Evolutionary conservation across 2,797 vertebrate genomes (phyloP).

Genomic region (Labeo calbasu): DNA sequence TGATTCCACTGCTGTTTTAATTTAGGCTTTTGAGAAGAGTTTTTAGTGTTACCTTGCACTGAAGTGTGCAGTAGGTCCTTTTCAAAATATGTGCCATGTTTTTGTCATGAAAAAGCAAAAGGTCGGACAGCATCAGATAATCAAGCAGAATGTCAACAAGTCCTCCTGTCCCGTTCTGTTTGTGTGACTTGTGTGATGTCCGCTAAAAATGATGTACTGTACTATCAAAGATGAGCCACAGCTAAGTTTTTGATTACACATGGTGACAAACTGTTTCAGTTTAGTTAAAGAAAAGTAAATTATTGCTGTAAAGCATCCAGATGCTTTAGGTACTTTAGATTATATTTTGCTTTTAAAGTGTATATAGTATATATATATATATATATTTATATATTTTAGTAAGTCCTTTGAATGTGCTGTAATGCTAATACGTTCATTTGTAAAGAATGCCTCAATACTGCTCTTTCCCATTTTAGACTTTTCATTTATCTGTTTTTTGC

Average conservation of each 20-base stretch:
- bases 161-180: slow-evolving; percentile 2
- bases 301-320: slow-evolving; percentile 36
- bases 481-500: neutral
- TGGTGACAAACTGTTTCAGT: slow-evolving; percentile 27
- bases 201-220: slow-evolving; percentile 18
- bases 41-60: neutral
- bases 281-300: slow-evolving; percentile 6
- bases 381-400: slow-evolving; percentile 58
- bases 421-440: slow-evolving; percentile 33
- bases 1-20: slow-evolving; percentile 5
- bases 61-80: neutral
- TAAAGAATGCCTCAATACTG: slow-evolving; percentile 19
- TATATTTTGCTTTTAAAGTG: slow-evolving; percentile 53
- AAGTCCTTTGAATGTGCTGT: slow-evolving; percentile 38
- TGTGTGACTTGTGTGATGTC: slow-evolving; percentile 8
- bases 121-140: slow-evolving; percentile 34
- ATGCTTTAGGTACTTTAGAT: slow-evolving; percentile 44
- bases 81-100: neutral
- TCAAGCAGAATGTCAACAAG: slow-evolving; percentile 3
- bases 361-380: slow-evolving; percentile 54
- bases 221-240: slow-evolving; percentile 29
- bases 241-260: slow-evolving; percentile 14
- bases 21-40: neutral
- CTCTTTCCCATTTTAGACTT: slow-evolving; percentile 3
- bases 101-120: slow-evolving; percentile 2